These are phyloP conservation scores for Chamaetylas fuelleborni DNA, from an alignment of 2,113 vertebrate genomes.

Conservation along the genomic window DNA sequence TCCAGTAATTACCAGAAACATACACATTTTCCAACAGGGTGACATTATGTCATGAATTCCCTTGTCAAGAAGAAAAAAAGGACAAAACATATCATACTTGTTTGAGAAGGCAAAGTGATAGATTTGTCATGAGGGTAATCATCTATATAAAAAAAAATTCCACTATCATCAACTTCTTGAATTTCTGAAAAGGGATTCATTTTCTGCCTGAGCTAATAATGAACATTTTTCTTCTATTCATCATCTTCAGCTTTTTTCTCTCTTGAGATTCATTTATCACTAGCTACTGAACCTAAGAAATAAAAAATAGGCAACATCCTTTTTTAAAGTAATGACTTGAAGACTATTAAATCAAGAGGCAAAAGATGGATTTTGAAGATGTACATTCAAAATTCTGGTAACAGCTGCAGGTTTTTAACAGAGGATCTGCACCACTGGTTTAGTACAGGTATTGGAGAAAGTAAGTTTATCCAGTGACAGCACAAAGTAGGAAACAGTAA, in stretches of 20 bases:
- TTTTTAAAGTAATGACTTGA: slow-evolving; percentile 64
- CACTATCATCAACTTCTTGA: slow-evolving; percentile 49
- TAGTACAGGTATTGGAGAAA: neutral
- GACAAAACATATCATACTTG: neutral
- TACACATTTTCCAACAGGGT: slow-evolving; percentile 15
- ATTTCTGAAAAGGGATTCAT: slow-evolving; percentile 54
- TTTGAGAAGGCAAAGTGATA: slow-evolving; percentile 41
- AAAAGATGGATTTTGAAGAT: slow-evolving; percentile 37
- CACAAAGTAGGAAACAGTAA: neutral
- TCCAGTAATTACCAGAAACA: slow-evolving; percentile 54
- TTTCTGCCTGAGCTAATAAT: slow-evolving; percentile 61
- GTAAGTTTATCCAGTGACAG: neutral
- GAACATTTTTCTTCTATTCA: slow-evolving; percentile 42
- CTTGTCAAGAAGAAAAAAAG: slow-evolving; percentile 30
- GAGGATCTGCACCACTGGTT: neutral
- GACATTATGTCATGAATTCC: slow-evolving; percentile 33
- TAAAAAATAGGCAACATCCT: slow-evolving; percentile 63
- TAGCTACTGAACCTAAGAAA: slow-evolving; percentile 60
- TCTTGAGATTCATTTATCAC: slow-evolving; percentile 67
- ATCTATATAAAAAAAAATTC: slow-evolving; percentile 44
- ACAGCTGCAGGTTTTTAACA: slow-evolving; percentile 15
- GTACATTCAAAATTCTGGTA: slow-evolving; percentile 5
- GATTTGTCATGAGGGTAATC: slow-evolving; percentile 70
- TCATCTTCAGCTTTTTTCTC: slow-evolving; percentile 54
- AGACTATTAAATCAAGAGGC: slow-evolving; percentile 63